Evolutionary conservation across 2,888 invertebrate genomes (phyloP).

Genomic region (Trissolcus japonicus): DNA sequence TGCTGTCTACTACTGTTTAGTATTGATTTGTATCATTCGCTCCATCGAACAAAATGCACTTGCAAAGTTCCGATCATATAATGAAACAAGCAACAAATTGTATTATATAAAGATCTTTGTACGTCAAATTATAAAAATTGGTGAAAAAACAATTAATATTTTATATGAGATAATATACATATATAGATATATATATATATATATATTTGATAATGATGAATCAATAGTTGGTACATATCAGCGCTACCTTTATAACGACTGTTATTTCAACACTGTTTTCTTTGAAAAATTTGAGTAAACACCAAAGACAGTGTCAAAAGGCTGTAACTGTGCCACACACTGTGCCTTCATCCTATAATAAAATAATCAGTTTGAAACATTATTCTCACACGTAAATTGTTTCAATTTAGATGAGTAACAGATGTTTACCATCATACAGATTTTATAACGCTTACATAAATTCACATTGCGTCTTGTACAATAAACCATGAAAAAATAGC

Average conservation of each 20-base stretch:
- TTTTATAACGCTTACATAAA: no score
- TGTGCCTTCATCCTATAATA: slow-evolving; percentile 36
- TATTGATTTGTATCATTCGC: no score
- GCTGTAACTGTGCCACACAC: slow-evolving; percentile 27
- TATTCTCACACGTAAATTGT: background rate
- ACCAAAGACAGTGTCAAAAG: slow-evolving; percentile 30
- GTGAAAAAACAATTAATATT: slow-evolving; percentile 8
- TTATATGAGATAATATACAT: slow-evolving; percentile 14
- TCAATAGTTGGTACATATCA: slow-evolving; percentile 27
- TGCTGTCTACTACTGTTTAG: no score
- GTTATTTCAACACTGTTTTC: slow-evolving; percentile 29
- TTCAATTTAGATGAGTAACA: no score
- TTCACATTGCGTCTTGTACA: no score
- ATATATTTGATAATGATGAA: slow-evolving; percentile 26
- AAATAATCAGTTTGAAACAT: slow-evolving; percentile 16
- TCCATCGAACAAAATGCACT: no score
- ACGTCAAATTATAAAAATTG: slow-evolving; percentile 9
- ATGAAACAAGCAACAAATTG: background rate
- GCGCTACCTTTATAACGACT: slow-evolving; percentile 11
- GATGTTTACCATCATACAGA: background rate
- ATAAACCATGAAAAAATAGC: no score
- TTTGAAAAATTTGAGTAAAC: slow-evolving; percentile 11
- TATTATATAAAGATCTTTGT: slow-evolving; percentile 14
- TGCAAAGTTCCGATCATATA: no score
- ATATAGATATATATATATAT: slow-evolving; percentile 8